Base-by-base conservation (phyloP, 1,140 invertebrate genomes). In the Cotesia vestalis region DNA sequence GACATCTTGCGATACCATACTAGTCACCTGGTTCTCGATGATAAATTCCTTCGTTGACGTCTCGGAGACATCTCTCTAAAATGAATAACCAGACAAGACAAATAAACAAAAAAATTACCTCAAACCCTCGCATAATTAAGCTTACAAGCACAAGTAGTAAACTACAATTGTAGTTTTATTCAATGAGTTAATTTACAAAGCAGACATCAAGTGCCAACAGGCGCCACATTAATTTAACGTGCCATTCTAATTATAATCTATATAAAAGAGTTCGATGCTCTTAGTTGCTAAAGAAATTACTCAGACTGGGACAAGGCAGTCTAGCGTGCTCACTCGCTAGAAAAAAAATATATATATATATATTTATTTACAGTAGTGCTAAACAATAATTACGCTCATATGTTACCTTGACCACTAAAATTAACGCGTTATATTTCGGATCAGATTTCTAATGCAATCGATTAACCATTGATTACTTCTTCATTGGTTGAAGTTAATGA, bases 1-100 rank as follows among this genome's bases (percentile, higher is more conserved):
- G 73, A 84, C 83, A 84, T 85, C 82, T 72, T 78, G 78, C 64
- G 79, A 64, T 78, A 85, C 84, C 83, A 84, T 86, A 72, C 81
- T 84, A 78, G 79, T 85, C 81, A 83, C 75, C 81, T 82, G 81
- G 73, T 84, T 80, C 71, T 78, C 78, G 73, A 80, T 77, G 75
- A 80, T 78, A 71, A 84, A 78, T 61, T 82, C 80, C 64, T 66
- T 80, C 77, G 82, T 83, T 75, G 83, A 82, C 40, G 69, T 69
- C 63, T 81, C 67, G 63, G 67, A 81, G 77, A 85, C 83, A 84
- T 84, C 83, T 81, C 80, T 82, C 83, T 85, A 73, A 4, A 60
- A 78, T 72, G 34, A n/a, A 27, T 27, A 27, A 27, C 27, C 27
- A 27, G 2, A 27, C 27, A 27, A 27, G 27, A 27, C 27, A 27